Evolutionary conservation across 1,140 invertebrate species (phyloP), one percentile per base, ranked within the genome.

Genomic region (Drosophila dunni): DNA sequence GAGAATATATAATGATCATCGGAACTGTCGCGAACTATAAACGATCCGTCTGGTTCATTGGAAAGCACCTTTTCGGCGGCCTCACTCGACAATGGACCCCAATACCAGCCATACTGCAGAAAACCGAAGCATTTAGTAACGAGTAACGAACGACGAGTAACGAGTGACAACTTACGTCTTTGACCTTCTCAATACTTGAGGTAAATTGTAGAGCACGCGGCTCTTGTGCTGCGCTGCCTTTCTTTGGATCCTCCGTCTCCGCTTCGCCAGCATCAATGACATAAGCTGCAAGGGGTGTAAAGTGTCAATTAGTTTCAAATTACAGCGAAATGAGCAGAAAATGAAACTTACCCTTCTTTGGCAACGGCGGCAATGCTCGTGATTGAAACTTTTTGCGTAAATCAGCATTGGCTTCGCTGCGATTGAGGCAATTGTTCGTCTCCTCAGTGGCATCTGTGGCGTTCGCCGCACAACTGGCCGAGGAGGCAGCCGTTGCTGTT

Each of bases 1-100:
- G 98, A 98, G 93, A 99, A 98, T 84, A 99, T 98, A 93, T 99
- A 99, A 93, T 98, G 97, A 93, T 98, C 97, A 93, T 99, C 98
- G 76, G 97, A 98, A 88, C 97, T 98, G 92, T 99, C 98, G 71
- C 98, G 94, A n/a, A 99, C 97, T 63, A 99, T 97, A 90, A 99
- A 99, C 9, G 96, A 97, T 8, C 97, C 98, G 92, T 99, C 98
- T 1, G 98, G 97, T 93, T 99, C 98, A 89, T 97, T 97, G 4
- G 96, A 96, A 13, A 99, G 93, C 74, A 99, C 96, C 93, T 97
- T 97, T 92, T 99, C 98, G 0, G 98, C 98, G 65, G 96, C 96
- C 93, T 98, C 97, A 53, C 97, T 97, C 62, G 97, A 98, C 84
- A 99, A 95, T 46, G 98, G 98, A 78, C 98, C 98, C 98, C 98